Base-by-base conservation (phyloP, 2,888 invertebrate species). In the Tipula lateralis region DNA sequence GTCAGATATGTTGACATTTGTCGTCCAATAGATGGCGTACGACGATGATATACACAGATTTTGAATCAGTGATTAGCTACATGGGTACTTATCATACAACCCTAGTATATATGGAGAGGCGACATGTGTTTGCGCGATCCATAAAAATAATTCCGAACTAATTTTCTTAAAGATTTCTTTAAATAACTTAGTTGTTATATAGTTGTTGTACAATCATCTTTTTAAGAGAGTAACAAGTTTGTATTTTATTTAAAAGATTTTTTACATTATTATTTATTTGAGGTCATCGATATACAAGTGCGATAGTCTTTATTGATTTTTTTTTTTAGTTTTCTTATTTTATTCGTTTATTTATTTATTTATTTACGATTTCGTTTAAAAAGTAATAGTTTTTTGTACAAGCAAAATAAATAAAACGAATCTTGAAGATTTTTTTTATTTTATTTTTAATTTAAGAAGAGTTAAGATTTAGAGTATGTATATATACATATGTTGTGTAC, bases 211-310 rank as follows among this genome's bases (percentile, higher is more conserved):
- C 66, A 66, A 66, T 66, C 66, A 66, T 66, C 66, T 19, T 66
- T 50, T 50, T 50, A 50, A 24, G 66, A 66, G 66, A 66, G 66
- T 66, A 66, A 66, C 66, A 66, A 66, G 66, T 66, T 66, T 66
- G 66, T 66, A 66, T 66, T 66, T 66, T 66, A 24, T 66, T 66
- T 66, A 9, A 44, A 39, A 39, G 16, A 16, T 16, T 24, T n/a
- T 66, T 66, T 66, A 66, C 66, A 66, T 24, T 66, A 66, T 66
- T 66, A 66, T 66, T 66, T 66, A 66, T 66, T 66, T 66, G 66
- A 66, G 66, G 66, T 66, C 66, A 66, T 66, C 66, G 66, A 66
- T 66, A 66, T 66, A 66, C 66, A 66, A 66, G 66, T 66, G 66
- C 66, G 66, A 66, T 66, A 66, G 66, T 66, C 66, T 66, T 66